Percentiles rank a stretch among this genome's conserved stretches.
These are phyloP conservation scores for Puntigrus tetrazona DNA, from an alignment of 2,113 vertebrate genomes.

Conservation along the genomic window DNA sequence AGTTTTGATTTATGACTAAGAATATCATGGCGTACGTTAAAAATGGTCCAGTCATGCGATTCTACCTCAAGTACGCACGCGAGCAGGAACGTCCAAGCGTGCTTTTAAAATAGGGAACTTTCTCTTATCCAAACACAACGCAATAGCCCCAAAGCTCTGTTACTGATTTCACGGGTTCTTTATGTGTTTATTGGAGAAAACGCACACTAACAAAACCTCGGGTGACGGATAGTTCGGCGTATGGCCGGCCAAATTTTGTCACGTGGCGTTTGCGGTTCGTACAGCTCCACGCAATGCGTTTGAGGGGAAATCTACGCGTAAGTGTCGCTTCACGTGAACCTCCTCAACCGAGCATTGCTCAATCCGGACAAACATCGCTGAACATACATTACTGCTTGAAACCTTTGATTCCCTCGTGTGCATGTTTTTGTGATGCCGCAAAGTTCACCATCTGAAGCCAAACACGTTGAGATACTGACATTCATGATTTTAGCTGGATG, in stretches of 20 bases:
- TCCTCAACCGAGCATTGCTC: not conserved
- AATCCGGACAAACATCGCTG: not conserved
- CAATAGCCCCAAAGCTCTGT: no score
- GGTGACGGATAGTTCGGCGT: not conserved
- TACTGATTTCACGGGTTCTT: not conserved
- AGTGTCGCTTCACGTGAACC: not conserved
- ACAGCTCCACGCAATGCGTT: not conserved
- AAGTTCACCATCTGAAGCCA: constrained; percentile 9
- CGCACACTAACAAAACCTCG: not conserved
- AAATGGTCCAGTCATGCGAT: not conserved
- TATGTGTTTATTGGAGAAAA: not conserved
- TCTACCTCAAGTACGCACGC: not conserved
- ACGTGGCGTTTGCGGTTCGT: not conserved
- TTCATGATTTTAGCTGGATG: not conserved
- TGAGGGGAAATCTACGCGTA: not conserved
- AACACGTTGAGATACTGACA: not conserved
- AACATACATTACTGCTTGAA: constrained; percentile 2
- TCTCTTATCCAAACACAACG: not conserved
- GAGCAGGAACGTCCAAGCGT: not conserved
- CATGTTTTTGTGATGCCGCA: not conserved
- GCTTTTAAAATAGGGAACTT: not conserved
- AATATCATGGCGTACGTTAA: not conserved
- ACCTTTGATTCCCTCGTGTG: not conserved
- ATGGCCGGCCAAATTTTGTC: not conserved
- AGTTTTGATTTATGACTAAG: not conserved